Base-by-base conservation (phyloP, 2,888 invertebrate species). In the Protophormia terraenovae region DNA sequence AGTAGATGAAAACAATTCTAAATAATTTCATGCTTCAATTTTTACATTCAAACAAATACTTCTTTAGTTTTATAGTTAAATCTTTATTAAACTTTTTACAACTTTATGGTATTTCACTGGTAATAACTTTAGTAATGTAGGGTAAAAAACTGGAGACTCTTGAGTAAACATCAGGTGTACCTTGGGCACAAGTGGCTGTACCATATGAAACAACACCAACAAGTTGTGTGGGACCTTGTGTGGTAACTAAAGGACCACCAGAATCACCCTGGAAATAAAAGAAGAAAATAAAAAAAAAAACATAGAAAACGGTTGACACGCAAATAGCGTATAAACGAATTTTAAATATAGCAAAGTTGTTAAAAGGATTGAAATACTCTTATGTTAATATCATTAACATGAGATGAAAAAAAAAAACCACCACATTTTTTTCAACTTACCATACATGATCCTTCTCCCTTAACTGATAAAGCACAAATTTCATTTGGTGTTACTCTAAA, bases 121-220 rank as follows among this genome's bases (percentile, higher is more conserved):
- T 88, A 77, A 91, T 88, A 84, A 91, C 88, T 84, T 87, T 88
- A 79, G 87, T 88, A 84, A 92, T 91, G 88, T 90, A 91, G 84
- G 89, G 86, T 77, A 91, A 35, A 87, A 90, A 92, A 71, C 89
- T 90, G 58, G 93, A 91, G 19, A 93, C 90, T 77, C 93, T 90
- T 27, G 91, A 91, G 55, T 91, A 93, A 71, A 91, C 93, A 88
- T 92, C 93, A 3, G 92, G 92, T n/a, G 62, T 84, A 55, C 91
- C 91, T 72, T 89, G 89, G 67, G 91, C 91, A 84, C 91, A 92
- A 41, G 87, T 88, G 76, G 88, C 82, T 19, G 89, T 88, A 77
- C 93, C 93, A 77, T 92, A 93, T 0, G 92, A 93, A 16, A 93
- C 93, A 69, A 92, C 87, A 47, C 93, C 93, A 64, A 91, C 91